Evolutionary conservation across 2,797 vertebrate genomes (phyloP), one percentile per base, ranked within the genome.

Genomic region (Peromyscus eremicus): DNA sequence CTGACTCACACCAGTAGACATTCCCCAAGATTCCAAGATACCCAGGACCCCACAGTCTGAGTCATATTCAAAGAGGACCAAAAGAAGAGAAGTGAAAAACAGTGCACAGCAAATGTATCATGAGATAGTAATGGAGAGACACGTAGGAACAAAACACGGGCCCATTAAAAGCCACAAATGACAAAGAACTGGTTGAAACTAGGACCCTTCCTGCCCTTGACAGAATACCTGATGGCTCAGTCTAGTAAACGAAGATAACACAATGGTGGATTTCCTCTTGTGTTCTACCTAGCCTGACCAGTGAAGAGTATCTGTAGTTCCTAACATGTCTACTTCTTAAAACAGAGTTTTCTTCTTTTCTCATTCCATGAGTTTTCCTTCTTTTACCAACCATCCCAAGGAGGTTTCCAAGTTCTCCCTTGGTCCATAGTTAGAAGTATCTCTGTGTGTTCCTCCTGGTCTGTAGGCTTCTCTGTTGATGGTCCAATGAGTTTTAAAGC

Each of bases 311-410:
- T 52, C 27, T 89, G 8, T 40, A 27, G 52, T 88, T 83, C 27
- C 3, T 66, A 43, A 40, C 13, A 88, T 73, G 66, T 11, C 6
- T 37, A 25, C n/a, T 70, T 90, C 52, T 86, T 55, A 64, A 37
- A 82, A 11, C 4, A 11, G 32, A 43, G 62, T 86, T 60, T 25
- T 17, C 32, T 34, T 23, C 4, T 60, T 12, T 21, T 73, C 0
- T 14, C 13, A 7, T 7, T 10, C 17, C 10, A 2, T 0, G 64
- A 27, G 1, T 34, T 17, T 3, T 27, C 37, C 75, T 7, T 52
- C 55, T 37, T 40, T 87, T 34, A 71, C 23, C 66, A 57, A 77
- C 25, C 17, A 81, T 29, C 29, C n/a, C 13, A 43, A 90, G 23
- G 80, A 17, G 14, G 10, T 52, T 64, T 76, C 66, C 19, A 17